These are phyloP conservation scores for Sinopyrophorus schimmeli DNA, from an alignment of 2,888 invertebrate genomes.

Conservation along the genomic window DNA sequence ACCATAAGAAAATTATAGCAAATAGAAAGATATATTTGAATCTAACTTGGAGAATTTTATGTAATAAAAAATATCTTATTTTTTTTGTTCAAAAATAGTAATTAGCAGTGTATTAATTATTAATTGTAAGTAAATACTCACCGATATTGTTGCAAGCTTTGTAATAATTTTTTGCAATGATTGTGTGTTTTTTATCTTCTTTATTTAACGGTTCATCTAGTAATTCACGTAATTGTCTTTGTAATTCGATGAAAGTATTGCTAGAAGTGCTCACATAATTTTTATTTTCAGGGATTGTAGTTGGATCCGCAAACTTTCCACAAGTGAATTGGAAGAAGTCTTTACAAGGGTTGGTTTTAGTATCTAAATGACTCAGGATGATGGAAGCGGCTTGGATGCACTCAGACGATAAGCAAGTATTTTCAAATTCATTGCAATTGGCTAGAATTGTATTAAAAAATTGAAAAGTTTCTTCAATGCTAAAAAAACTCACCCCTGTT, in stretches of 20 bases:
- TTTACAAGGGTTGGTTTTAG: constrained; percentile 5
- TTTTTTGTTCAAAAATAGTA: too few species aligned
- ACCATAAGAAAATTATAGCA: too few species aligned
- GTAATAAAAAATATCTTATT: too few species aligned
- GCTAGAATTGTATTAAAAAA: constrained; percentile 10
- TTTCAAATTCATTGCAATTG: constrained; percentile 6
- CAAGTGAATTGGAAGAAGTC: constrained; percentile 18
- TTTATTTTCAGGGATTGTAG: neutral
- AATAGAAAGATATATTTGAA: too few species aligned
- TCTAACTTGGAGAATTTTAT: too few species aligned
- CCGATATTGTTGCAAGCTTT: constrained; percentile 10
- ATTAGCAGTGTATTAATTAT: too few species aligned
- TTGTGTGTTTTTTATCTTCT: neutral
- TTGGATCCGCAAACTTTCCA: constrained; percentile 6
- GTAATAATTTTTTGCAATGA: constrained; percentile 3
- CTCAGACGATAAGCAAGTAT: constrained; percentile 10
- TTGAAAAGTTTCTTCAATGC: too few species aligned
- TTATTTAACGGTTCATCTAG: neutral
- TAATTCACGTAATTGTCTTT: neutral
- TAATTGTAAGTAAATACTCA: too few species aligned
- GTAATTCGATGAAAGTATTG: neutral
- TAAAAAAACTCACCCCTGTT: too few species aligned
- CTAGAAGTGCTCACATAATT: constrained; percentile 6
- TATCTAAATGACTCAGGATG: constrained; percentile 10
- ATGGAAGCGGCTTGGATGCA: constrained; percentile 10